Percentiles rank a stretch among this genome's conserved stretches.
These are phyloP conservation scores for Acrossocheilus wenchowensis DNA, from an alignment of 2,797 vertebrate genomes.

Conservation along the genomic window DNA sequence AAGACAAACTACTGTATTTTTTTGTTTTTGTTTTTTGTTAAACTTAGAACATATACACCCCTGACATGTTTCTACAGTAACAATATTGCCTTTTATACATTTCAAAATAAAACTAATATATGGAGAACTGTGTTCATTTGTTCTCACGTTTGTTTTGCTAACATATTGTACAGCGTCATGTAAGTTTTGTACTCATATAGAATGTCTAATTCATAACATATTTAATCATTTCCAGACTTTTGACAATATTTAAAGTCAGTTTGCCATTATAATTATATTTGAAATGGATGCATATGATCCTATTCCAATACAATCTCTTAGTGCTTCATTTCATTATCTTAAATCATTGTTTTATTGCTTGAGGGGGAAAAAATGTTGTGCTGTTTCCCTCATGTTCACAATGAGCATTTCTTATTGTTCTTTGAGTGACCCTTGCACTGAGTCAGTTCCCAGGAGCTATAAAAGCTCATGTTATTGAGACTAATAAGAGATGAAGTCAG, in stretches of 20 bases:
- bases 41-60: background rate
- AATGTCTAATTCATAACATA: background rate
- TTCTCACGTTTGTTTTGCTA: background rate
- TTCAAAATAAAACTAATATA: slow-evolving; percentile 35
- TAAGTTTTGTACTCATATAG: background rate
- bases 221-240: background rate
- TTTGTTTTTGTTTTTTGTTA: background rate
- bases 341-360: slow-evolving; percentile 53
- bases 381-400: slow-evolving; percentile 71
- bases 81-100: slow-evolving; percentile 27
- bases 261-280: background rate
- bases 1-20: slow-evolving; percentile 1
- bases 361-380: slow-evolving; percentile 65
- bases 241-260: background rate
- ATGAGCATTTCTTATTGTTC: slow-evolving; percentile 72
- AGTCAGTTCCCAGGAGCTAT: slow-evolving; percentile 71
- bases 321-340: background rate
- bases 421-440: slow-evolving; percentile 65
- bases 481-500: slow-evolving; percentile 51
- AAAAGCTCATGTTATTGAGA: slow-evolving; percentile 56
- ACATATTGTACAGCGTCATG: background rate
- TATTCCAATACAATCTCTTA: background rate
- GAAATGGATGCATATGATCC: background rate
- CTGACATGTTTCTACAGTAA: background rate
- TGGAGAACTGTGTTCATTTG: background rate